These are phyloP conservation scores for Sitophilus oryzae DNA, from an alignment of 1,140 invertebrate genomes.

Conservation along the genomic window DNA sequence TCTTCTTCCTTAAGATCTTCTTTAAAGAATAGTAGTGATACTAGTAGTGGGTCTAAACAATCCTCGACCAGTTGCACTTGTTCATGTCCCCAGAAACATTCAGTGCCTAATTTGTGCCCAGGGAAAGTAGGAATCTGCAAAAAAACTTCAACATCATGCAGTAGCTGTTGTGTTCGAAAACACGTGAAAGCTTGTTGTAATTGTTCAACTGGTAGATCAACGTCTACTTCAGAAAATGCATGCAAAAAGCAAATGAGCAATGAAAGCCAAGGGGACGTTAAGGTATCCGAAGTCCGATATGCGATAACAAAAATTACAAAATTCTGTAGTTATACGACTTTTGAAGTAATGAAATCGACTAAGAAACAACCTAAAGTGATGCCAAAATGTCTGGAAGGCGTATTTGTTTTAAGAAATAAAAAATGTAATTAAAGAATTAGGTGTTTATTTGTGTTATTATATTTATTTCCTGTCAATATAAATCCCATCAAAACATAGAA, in stretches of 20 bases:
- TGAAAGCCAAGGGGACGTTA: neutral
- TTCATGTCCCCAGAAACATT: too few relatives aligned
- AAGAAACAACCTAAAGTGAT: constrained; percentile 33
- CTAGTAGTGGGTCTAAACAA: too few relatives aligned
- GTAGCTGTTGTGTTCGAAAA: too few relatives aligned
- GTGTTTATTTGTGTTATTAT: neutral
- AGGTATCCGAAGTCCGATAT: constrained; percentile 29
- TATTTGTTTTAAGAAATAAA: constrained; percentile 38
- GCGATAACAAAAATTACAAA: constrained; percentile 36
- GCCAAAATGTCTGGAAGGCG: constrained; percentile 31
- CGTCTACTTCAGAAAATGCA: neutral
- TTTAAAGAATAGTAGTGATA: too few relatives aligned
- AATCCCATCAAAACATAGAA: too few relatives aligned
- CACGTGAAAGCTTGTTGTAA: neutral
- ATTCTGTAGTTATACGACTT: constrained; percentile 35
- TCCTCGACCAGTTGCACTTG: too few relatives aligned
- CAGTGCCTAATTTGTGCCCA: too few relatives aligned
- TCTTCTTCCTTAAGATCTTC: too few relatives aligned
- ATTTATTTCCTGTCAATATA: neutral
- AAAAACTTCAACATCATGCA: too few relatives aligned
- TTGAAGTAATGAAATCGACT: constrained; percentile 37
- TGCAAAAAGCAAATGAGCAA: neutral
- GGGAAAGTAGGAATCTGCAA: too few relatives aligned
- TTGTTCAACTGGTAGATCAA: neutral
- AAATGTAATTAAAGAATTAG: constrained; percentile 4